A percentile compares a stretch with the other conserved stretches of the same genome.
phyloP scores from a whole-genome alignment of 1,140 invertebrate species.

The Amphibalanus amphitrite region DNA sequence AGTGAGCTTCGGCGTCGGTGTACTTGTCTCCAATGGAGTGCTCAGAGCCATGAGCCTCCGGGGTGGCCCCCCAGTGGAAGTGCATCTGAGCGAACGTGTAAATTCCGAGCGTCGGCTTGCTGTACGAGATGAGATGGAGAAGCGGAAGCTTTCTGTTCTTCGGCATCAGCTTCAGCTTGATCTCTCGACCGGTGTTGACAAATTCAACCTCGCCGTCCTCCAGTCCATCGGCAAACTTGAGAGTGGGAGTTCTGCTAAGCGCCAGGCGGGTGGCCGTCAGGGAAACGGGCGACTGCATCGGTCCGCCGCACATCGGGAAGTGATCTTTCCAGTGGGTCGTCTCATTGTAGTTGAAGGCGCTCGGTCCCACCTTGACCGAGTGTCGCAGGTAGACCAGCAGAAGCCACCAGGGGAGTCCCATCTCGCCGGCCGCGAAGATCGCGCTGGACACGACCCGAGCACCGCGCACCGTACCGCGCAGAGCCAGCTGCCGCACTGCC shows the following conservation, averaged over 20 bases:
- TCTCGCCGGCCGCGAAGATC: too few relatives aligned
- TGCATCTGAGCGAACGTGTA: constrained; percentile 50
- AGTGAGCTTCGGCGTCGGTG: constrained; percentile 46
- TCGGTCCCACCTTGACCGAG: too few relatives aligned
- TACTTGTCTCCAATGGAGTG: constrained; percentile 19
- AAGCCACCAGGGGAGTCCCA: too few relatives aligned
- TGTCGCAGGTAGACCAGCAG: too few relatives aligned
- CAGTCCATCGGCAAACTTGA: constrained; percentile 21
- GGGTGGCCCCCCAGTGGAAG: constrained; percentile 47
- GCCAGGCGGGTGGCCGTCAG: constrained; percentile 9
- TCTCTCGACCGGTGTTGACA: constrained; percentile 26
- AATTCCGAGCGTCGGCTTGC: constrained; percentile 25
- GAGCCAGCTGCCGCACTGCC: too few relatives aligned
- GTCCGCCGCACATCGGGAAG: constrained; percentile 8
- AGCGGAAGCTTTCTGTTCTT: neutral
- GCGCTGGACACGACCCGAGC: too few relatives aligned
- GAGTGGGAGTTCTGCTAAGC: constrained; percentile 14
- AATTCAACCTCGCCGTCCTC: constrained; percentile 17
- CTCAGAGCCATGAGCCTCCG: constrained; percentile 37
- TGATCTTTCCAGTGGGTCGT: constrained; percentile 5
- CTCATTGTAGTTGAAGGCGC: too few relatives aligned
- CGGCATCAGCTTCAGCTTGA: constrained; percentile 15
- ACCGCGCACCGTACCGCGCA: too few relatives aligned
- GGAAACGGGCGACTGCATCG: constrained; percentile 21
- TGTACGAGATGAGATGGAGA: neutral